phyloP scores from a whole-genome alignment of 2,888 invertebrate genomes.

The Agrotis ipsilon region DNA sequence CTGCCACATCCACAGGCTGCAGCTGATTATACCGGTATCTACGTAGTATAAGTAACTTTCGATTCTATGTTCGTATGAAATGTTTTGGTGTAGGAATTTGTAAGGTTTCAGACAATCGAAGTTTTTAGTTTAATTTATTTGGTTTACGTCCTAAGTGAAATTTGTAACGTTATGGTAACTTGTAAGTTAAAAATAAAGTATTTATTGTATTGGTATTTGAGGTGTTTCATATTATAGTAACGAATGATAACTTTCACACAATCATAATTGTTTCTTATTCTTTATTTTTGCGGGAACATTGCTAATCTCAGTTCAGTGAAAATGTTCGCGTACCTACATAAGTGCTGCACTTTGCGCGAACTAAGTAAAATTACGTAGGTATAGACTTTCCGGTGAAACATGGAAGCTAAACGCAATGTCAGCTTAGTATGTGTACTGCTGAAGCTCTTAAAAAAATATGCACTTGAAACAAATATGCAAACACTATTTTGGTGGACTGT shows the following conservation, averaged over 20 bases:
- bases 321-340: no score
- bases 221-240: slow-evolving; percentile 1
- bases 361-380: no score
- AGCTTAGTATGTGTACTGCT: no score
- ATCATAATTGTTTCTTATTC: background rate
- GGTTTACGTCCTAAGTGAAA: slow-evolving; percentile 80
- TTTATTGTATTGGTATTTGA: slow-evolving; percentile 32
- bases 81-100: slow-evolving; percentile 70
- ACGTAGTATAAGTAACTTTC: slow-evolving; percentile 41
- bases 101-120: slow-evolving; percentile 60
- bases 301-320: no score
- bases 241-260: background rate
- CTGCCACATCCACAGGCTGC: background rate
- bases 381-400: no score
- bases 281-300: no score
- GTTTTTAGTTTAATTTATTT: slow-evolving; percentile 75
- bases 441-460: no score
- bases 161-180: slow-evolving; percentile 77
- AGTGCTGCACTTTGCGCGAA: no score
- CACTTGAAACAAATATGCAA: no score
- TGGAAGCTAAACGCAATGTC: no score
- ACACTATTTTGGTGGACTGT: no score
- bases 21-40: slow-evolving; percentile 19
- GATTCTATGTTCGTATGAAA: slow-evolving; percentile 55
- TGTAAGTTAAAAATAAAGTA: slow-evolving; percentile 64